Percentiles rank a stretch among this genome's conserved stretches.
Evolutionary conservation across 2,797 vertebrate genomes (phyloP).

Genomic region (Trematomus bernacchii): DNA sequence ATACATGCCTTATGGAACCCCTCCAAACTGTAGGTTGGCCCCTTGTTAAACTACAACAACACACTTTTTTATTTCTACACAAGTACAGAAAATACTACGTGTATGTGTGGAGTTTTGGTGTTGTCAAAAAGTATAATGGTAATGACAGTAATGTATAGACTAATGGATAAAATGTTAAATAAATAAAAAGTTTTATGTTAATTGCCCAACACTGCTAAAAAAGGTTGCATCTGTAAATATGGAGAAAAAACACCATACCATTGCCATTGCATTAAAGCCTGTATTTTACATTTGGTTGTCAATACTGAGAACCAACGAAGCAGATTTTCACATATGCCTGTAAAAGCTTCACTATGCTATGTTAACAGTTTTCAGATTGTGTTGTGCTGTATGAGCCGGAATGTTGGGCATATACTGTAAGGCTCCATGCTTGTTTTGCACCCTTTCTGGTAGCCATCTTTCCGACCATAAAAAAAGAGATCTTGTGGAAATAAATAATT

Average conservation of each 20-base stretch:
- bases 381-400: constrained; percentile 38
- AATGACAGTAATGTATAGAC: neutral
- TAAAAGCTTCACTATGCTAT: constrained; percentile 28
- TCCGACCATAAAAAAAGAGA: constrained; percentile 31
- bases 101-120: neutral
- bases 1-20: neutral
- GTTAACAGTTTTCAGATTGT: constrained; percentile 32
- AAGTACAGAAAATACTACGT: neutral
- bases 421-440: constrained; percentile 19
- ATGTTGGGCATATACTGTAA: constrained; percentile 23
- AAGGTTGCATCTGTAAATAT: constrained; percentile 14
- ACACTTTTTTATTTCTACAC: neutral
- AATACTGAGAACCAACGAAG: constrained; percentile 28
- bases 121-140: neutral
- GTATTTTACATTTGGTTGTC: constrained; percentile 44
- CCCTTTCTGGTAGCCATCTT: constrained; percentile 27
- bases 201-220: neutral
- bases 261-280: constrained; percentile 19
- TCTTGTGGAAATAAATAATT: constrained; percentile 30
- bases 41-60: neutral
- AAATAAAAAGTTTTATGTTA: neutral
- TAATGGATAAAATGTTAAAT: neutral
- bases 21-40: neutral
- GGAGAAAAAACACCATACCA: neutral
- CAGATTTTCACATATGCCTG: constrained; percentile 24